A percentile compares a stretch with the other conserved stretches of the same genome.
Evolutionary conservation across 2,113 vertebrate species (phyloP).

Genomic region (Rhinichthys klamathensis): DNA sequence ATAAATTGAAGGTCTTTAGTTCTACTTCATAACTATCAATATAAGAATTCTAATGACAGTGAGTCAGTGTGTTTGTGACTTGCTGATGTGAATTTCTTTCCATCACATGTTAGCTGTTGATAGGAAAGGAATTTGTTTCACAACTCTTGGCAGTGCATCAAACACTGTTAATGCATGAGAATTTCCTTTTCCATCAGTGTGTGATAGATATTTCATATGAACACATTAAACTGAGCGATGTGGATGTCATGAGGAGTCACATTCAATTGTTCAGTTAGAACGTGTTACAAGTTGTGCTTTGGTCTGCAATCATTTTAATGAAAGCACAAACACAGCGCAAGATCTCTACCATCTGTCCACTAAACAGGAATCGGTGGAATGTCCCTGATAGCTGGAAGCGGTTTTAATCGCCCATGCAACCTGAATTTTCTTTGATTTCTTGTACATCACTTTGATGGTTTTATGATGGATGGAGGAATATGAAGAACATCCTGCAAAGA

Average conservation of each 20-base stretch:
- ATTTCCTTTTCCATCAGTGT: constrained; percentile 20
- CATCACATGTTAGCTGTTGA: constrained; percentile 34
- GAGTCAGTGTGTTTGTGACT: constrained; percentile 1
- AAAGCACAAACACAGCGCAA: constrained; percentile 43
- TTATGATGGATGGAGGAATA: constrained; percentile 60
- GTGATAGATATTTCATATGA: constrained; percentile 40
- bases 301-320: constrained; percentile 52
- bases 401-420: constrained; percentile 48
- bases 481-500: constrained; percentile 53
- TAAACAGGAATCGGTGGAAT: constrained; percentile 43
- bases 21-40: background rate
- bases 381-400: constrained; percentile 46
- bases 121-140: constrained; percentile 44
- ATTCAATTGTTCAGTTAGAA: constrained; percentile 52
- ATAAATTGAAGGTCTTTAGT: background rate
- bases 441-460: constrained; percentile 55
- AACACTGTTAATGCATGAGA: background rate
- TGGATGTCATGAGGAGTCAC: constrained; percentile 41
- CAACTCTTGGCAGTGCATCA: constrained; percentile 29
- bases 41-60: background rate
- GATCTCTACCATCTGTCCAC: constrained; percentile 51
- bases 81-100: constrained; percentile 29
- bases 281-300: constrained; percentile 47
- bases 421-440: constrained; percentile 49
- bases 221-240: constrained; percentile 27